Base-by-base conservation (phyloP, 2,797 vertebrate genomes). In the Lemur catta region DNA sequence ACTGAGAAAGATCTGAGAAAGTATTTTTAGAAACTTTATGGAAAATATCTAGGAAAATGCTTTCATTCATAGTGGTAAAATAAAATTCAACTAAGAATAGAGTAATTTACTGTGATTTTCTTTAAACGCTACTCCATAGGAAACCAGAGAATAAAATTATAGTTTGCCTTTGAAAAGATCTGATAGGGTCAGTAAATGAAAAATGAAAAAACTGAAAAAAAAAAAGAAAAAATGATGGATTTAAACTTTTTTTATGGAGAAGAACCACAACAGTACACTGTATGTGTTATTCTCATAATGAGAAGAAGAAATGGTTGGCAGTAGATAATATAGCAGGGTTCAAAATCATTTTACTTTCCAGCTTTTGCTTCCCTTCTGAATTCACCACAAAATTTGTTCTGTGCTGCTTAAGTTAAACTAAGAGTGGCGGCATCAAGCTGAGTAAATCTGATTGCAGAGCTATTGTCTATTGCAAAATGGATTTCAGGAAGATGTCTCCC, bases 11-110 rank as follows among this genome's bases (percentile, higher is more conserved):
- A 91, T 76, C 55, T 43, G 50, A 86, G 50, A 95, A 96, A 85
- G 46, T 55, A 59, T 0, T 17, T 95, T 94, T 79, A 95, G 67
- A 50, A 92, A 94, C 92, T 95, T 92, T 67, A 84, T 75, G 69
- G 95, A 91, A 97, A 97, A 85, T 96, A 81, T 94, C 28, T 84
- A 92, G 61, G 92, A 94, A 94, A 93, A 79, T 61, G 20, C 41
- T 87, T 97, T 91, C n/a, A 75, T 91, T 86, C 65, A 84, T n/a
- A 69, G 52, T 0, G 74, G 28, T 84, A 26, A 28, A 43, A 79
- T 74, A 30, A 97, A 90, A 93, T 79, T 91, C 91, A 92, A 71
- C 17, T 43, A 86, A 94, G 89, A 81, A 50, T 38, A 65, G 30
- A 69, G 38, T 90, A 89, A 72, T 94, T 96, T 85, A 41, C 59